phyloP scores from a whole-genome alignment of 2,797 vertebrate genomes.

The Sebastes alutus region DNA sequence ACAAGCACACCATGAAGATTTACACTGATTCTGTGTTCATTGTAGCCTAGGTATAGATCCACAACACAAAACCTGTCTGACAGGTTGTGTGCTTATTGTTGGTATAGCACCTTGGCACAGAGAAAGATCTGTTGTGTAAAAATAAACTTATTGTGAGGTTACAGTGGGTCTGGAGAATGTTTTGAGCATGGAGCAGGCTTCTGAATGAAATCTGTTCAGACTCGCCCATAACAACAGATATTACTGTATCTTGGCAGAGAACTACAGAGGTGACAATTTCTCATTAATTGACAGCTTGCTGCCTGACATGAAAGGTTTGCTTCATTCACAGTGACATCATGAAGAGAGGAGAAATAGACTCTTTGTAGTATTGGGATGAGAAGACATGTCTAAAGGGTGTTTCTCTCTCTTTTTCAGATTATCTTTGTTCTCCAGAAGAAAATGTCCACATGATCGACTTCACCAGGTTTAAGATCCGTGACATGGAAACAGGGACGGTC shows the following conservation, averaged over 20 bases:
- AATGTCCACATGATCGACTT: constrained; percentile 98
- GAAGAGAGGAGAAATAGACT: not conserved
- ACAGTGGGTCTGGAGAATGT: not conserved
- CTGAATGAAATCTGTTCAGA: not conserved
- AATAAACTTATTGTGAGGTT: not conserved
- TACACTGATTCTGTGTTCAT: not conserved
- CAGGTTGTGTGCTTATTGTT: not conserved
- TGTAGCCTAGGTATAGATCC: too few species aligned
- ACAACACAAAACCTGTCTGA: not conserved
- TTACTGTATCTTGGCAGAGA: not conserved
- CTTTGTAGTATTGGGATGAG: not conserved
- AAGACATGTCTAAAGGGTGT: not conserved
- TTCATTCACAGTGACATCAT: not conserved
- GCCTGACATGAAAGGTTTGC: not conserved
- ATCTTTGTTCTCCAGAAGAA: constrained; percentile 94
- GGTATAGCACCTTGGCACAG: not conserved
- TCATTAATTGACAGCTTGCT: not conserved
- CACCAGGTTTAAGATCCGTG: constrained; percentile 97
- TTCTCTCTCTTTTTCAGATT: constrained; percentile 82
- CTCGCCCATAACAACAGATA: not conserved
- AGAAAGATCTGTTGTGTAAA: not conserved
- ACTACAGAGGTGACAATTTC: not conserved
- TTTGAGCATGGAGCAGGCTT: not conserved
- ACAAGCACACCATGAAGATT: not conserved
- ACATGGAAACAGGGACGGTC: constrained; percentile 96